Evolutionary conservation across 2,797 vertebrate genomes (phyloP), one percentile per base, ranked within the genome.

Genomic region (Intellagama lesueurii): DNA sequence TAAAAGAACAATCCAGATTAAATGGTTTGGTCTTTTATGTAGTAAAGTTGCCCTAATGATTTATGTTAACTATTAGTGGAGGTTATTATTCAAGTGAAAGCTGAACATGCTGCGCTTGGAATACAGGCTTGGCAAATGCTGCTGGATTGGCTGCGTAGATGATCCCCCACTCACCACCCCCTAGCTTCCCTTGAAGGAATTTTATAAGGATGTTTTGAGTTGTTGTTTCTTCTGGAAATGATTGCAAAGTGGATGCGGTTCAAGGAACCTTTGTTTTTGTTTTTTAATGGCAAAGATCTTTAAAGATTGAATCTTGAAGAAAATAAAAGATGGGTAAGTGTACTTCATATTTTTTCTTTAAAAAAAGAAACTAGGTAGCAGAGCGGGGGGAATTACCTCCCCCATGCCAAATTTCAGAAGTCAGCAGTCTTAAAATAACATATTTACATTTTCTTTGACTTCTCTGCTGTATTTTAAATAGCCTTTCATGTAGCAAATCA

Each of bases 1-100:
- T 85, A 90, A 89, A 93, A 93, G 94, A 94, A 75, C 75, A 93
- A 88, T 22, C 28, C 78, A 89, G 86, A 90, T 91, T 83, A 91
- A 94, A 91, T 91, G 2, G 88, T 89, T 87, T 87, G 12, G 40
- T 90, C 32, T 93, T 92, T 93, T 92, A 88, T 92, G 49, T 84
- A 91, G 81, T 87, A 90, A 90, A 91, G 35, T 90, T 92, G 90
- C 86, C 81, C 86, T 88, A 1, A 0, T 92, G 84, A 89, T 93
- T 93, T 83, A 28, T 78, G 86, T 84, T 91, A 92, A 90, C 84
- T 91, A 73, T 77, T 92, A 85, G 90, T 91, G 86, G 22, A 89
- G 79, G 72, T 32, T 4, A 87, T 92, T 86, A n/a, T 83, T 94
- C 93, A 84, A 80, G 77, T 86, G 84, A 90, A 87, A 92, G 72